Conservation (phyloP, 30 jellyfish, hydroid and myxozoan genomes). For the Pelagia noctiluca region DNA sequence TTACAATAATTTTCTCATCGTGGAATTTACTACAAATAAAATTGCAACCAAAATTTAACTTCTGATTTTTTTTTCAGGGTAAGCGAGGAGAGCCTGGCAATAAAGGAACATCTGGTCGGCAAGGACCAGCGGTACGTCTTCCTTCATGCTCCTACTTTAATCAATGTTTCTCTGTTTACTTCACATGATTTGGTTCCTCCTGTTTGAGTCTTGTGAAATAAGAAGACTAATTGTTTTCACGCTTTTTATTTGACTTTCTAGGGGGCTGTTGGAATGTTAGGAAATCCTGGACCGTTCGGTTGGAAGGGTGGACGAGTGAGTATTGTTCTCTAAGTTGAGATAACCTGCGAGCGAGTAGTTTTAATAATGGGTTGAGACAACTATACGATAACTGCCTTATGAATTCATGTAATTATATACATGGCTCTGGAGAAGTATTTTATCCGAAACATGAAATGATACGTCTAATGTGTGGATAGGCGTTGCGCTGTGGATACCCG, state of each 20-base stretch:
- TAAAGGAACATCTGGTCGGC: slow-evolving; percentile 73
- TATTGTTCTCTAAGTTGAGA: slow-evolving; percentile 32
- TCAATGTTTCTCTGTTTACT: neutral
- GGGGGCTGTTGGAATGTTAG: slow-evolving; percentile 82
- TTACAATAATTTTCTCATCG: too few relatives aligned
- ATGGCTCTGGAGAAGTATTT: too few relatives aligned
- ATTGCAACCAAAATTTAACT: too few relatives aligned
- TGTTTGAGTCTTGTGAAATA: neutral
- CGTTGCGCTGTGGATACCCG: too few relatives aligned
- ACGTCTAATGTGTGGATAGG: too few relatives aligned
- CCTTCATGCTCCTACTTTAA: neutral
- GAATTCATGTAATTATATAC: too few relatives aligned
- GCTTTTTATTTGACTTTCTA: slow-evolving; percentile 3
- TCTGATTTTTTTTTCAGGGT: slow-evolving; percentile 14
- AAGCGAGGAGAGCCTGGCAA: slow-evolving; percentile 80
- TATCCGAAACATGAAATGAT: too few relatives aligned
- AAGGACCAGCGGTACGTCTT: slow-evolving; percentile 59
- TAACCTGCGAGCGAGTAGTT: slow-evolving; percentile 5
- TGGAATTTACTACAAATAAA: too few relatives aligned
- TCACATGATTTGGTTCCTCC: neutral
- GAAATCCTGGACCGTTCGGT: slow-evolving; percentile 82
- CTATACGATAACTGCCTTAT: slow-evolving; percentile 53
- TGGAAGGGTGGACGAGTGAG: slow-evolving; percentile 76
- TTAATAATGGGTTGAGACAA: neutral
- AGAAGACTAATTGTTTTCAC: neutral